Conservation (phyloP, 2,113 vertebrate genomes). For the Condylura cristata region DNA sequence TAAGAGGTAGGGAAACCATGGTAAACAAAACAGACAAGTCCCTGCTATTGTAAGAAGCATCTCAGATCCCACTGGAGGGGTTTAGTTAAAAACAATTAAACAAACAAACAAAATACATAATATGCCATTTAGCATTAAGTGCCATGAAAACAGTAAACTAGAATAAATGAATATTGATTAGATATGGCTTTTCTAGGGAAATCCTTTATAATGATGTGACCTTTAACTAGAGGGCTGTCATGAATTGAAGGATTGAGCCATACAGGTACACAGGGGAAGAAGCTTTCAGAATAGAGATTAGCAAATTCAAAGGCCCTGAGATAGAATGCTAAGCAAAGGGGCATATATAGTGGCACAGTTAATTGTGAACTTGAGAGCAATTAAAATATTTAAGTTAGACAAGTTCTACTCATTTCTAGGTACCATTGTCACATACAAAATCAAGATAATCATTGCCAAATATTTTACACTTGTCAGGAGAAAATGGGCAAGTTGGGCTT, state of each 20-base stretch:
- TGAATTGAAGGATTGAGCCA: background rate
- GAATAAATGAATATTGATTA: background rate
- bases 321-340: background rate
- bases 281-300: background rate
- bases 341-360: background rate
- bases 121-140: background rate
- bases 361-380: background rate
- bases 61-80: background rate
- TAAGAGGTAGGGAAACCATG: background rate
- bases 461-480: background rate
- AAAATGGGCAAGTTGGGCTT: constrained; percentile 21
- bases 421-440: background rate
- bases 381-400: background rate
- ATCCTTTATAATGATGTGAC: background rate
- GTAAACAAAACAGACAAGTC: background rate
- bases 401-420: background rate
- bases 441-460: background rate
- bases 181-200: background rate
- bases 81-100: background rate
- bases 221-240: background rate
- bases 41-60: background rate
- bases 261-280: background rate
- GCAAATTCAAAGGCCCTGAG: background rate
- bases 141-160: background rate
- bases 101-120: background rate